Evolutionary conservation across 1,140 invertebrate genomes (phyloP), one percentile per base, ranked within the genome.

Genomic region (Pogonognathellus flavescens): DNA sequence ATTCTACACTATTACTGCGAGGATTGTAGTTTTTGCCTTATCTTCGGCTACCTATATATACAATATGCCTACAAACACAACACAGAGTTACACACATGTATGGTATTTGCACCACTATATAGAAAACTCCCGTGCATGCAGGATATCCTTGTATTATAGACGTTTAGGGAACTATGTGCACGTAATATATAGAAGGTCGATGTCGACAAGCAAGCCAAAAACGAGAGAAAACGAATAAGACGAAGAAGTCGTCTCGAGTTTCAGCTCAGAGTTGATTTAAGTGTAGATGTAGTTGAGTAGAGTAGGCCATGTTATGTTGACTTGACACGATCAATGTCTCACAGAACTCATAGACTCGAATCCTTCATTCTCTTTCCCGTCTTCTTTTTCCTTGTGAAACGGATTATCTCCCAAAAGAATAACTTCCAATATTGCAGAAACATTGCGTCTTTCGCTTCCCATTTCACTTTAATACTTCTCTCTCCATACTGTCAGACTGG

Each of bases 331-430:
- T 76, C 70, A 76, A 76, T 76, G 70, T 76, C 70, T 76, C 31
- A 76, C 31, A 76, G 70, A 76, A 76, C 70, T 76, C 70, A 50
- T 76, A 41, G 70, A 76, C 31, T 50, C n/a, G 70, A 76, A 76
- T 76, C 70, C 70, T 50, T 76, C 70, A 76, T 76, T 76, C 70
- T 76, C 31, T 49, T 72, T 72, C 41, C 31, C 31, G 53, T 55
- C 53, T n/a, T 76, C 70, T 76, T 31, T 41, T 72, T 76, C 31
- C 70, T 76, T 18, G 70, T 50, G 70, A 76, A 76, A 76, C 70
- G 70, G 70, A 76, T 76, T 76, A 76, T 76, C 70, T 76, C 70
- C 70, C 70, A 76, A 76, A 76, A 76, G 70, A 76, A 76, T 76
- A 76, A 76, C 70, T 76, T 50, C 70, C 70, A 76, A 76, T 76